Conservation (phyloP, 2,888 invertebrate genomes). For the Nebria brevicollis region DNA sequence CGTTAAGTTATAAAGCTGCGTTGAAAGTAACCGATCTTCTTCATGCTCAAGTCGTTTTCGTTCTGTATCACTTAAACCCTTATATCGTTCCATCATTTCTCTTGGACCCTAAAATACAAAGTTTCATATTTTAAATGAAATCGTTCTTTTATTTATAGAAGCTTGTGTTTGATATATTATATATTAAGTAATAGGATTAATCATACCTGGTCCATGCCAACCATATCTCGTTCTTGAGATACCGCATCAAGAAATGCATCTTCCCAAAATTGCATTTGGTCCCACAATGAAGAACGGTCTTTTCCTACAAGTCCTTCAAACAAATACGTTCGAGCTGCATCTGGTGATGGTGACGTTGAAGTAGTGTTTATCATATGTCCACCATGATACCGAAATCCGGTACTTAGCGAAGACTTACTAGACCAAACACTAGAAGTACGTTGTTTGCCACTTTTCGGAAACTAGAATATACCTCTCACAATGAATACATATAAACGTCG, state of each 20-base stretch:
- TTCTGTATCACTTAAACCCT: conserved; percentile 90
- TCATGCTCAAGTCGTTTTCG: conserved; percentile 96
- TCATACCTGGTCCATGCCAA: conserved; percentile 94
- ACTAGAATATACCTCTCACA: conserved; percentile 62
- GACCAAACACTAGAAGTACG: conserved; percentile 92
- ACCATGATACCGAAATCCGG: conserved; percentile 87
- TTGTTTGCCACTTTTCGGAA: conserved; percentile 77
- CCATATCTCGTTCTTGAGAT: conserved; percentile 96
- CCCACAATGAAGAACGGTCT: conserved; percentile 91
- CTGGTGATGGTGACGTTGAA: conserved; percentile 89
- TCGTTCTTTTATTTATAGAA: conserved; percentile 7
- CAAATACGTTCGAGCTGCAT: conserved; percentile 87
- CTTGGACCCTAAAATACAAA: conserved; percentile 76
- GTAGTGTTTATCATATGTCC: conserved; percentile 87
- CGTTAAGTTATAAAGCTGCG: conserved; percentile 95
- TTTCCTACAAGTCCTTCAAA: conserved; percentile 89
- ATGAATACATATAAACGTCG: not conserved
- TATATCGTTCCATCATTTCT: conserved; percentile 99
- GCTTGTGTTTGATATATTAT: not conserved
- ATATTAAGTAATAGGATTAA: not conserved
- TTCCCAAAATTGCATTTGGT: conserved; percentile 99
- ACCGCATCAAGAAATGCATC: conserved; percentile 98
- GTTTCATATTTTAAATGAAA: not conserved
- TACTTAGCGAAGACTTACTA: conserved; percentile 88
- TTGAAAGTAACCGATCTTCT: conserved; percentile 94